Conservation (phyloP, 2,888 invertebrate species). For the Spodoptera exigua region DNA sequence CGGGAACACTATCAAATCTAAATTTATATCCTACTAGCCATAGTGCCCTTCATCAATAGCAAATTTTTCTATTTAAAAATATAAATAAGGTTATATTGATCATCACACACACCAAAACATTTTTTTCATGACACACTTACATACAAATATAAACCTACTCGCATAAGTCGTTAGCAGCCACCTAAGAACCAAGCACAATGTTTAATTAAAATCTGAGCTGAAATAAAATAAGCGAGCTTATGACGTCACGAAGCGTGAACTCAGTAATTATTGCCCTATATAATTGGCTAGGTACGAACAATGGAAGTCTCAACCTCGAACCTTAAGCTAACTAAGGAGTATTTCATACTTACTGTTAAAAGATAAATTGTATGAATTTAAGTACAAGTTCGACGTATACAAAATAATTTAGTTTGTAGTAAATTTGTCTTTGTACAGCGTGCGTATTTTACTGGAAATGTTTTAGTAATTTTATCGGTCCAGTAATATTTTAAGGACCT, state of each 20-base stretch:
- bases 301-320: slow-evolving; percentile 15
- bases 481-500: no score
- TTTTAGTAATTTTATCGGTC: no score
- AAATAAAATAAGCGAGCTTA: slow-evolving; percentile 44
- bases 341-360: background rate
- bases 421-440: no score
- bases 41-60: no score
- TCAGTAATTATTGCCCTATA: slow-evolving; percentile 32
- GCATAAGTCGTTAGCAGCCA: background rate
- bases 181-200: slow-evolving; percentile 12
- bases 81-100: no score
- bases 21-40: no score
- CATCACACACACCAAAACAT: no score
- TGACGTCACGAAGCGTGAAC: slow-evolving; percentile 21
- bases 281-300: slow-evolving; percentile 32
- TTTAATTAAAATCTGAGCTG: slow-evolving; percentile 53
- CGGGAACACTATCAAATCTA: no score
- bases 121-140: slow-evolving; percentile 2
- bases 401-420: no score
- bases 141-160: background rate
- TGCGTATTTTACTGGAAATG: no score
- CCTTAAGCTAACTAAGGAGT: slow-evolving; percentile 5
- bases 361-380: background rate
- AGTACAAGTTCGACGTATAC: no score
- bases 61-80: no score